Base-by-base conservation (phyloP, 2,113 vertebrate genomes). In the Paradisaea rubra region DNA sequence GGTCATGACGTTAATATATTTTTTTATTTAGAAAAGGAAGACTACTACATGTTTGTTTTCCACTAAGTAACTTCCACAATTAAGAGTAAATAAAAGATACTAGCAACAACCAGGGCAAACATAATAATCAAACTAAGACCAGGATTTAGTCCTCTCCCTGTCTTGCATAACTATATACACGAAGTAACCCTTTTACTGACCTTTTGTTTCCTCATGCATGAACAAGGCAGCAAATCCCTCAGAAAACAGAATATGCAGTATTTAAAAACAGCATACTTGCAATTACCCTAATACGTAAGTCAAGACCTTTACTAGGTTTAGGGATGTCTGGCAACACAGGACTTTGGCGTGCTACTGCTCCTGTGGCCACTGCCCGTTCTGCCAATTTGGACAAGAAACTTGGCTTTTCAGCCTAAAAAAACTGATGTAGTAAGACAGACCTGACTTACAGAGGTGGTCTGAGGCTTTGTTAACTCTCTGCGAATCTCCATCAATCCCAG, bases 1-100 rank as follows among this genome's bases (percentile, higher is more conserved):
- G 96, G 79, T 96, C 84, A 94, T 93, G 41, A 89, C 89, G 96
- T 96, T 97, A 76, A 78, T 59, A 83, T 60, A 89, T 80, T 94
- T 94, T 81, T 82, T 89, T 96, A 41, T 96, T 97, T 86, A 97
- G 79, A 96, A 91, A 96, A 96, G 92, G 71, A 91, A 71, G 79
- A 87, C 74, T 93, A 95, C 63, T 1, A 9, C 3, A 78, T 19
- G 15, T 80, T 50, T 82, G 57, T 52, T 45, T 90, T 96, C 72
- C 94, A 96, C 89, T 95, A 92, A 73, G 91, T 86, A 95, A 97
- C 94, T 98, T 97, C 35, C 22, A 78, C 35, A 60, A 37, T 60
- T 37, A 60, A 37, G n/a, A 37, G n/a, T 25, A 59, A 60, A 15
- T 12, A 37, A 59, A 59, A 84, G 20, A 45, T 15, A 47, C 22